Base-by-base conservation (phyloP, 1,140 invertebrate genomes). In the Drosophila tristis region DNA sequence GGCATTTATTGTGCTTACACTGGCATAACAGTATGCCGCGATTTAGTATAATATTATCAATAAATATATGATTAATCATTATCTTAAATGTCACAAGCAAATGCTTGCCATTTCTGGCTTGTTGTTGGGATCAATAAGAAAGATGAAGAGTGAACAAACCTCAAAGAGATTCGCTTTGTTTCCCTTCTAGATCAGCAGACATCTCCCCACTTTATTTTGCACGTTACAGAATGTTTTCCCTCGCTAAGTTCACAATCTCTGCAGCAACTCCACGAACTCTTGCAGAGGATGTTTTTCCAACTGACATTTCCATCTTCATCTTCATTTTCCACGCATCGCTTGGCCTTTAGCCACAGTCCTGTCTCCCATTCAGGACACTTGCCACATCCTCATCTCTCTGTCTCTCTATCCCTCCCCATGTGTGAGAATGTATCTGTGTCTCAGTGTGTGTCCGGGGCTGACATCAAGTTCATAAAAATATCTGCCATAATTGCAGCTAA, bases 391-490 rank as follows among this genome's bases (percentile, higher is more conserved):
- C 4, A 29, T 55, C 29, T 11, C 9, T 35, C 43, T n/a, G 8
- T n/a, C 11, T 25, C 43, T 31, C 1, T 20, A 20, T 25, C 20
- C 11, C 29, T 11, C 11, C 9, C 16, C 15, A 43, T 44, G 29
- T 51, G 54, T 55, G 5, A 43, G 74, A 49, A 35, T 65, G 57
- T 54, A 44, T 44, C 54, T 58, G 61, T 66, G 54, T 76, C 29
- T 67, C 45, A 47, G 56, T 47, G 44, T 50, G 60, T 47, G 57
- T 74, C 31, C 67, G 39, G 31, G 58, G 53, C 53, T 78, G 70
- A 66, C 79, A 57, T 75, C 64, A 74, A 82, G 74, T 82, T 78
- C 80, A 82, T 82, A 82, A 82, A 82, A 72, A 82, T 82, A 81
- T 81, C 68, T 74, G 42, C 63, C 73, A 77, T 77, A 77, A 77